Conservation (phyloP, 2,797 vertebrate genomes). For the Neosilurus mollespiculum region DNA sequence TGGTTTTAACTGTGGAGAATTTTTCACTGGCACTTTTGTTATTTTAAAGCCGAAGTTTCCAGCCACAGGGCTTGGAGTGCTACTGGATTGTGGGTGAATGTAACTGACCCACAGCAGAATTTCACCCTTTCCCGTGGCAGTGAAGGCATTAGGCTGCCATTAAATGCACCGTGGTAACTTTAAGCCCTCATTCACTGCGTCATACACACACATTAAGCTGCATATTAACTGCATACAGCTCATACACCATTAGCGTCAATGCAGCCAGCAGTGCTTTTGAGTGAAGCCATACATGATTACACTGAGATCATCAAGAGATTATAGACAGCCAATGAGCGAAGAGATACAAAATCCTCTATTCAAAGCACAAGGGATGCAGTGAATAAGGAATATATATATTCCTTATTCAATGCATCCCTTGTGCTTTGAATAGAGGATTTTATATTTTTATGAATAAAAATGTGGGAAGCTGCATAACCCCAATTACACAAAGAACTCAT, state of each 20-base stretch:
- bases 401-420: background rate
- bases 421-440: background rate
- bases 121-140: background rate
- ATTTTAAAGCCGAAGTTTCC: background rate
- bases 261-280: background rate
- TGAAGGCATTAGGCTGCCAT: background rate
- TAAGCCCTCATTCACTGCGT: too few relatives aligned
- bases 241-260: background rate
- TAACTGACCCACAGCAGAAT: background rate
- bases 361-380: background rate
- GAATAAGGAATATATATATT: background rate
- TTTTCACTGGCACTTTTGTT: background rate
- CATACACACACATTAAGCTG: background rate
- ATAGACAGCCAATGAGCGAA: background rate
- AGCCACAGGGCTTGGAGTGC: background rate
- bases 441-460: too few relatives aligned
- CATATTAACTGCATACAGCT: background rate
- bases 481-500: background rate
- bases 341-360: background rate
- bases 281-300: background rate
- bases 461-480: background rate
- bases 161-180: background rate
- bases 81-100: background rate
- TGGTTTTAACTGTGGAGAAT: background rate
- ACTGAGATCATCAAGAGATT: background rate